These are phyloP conservation scores for Aptenodytes forsteri DNA, from an alignment of 2,113 vertebrate species.

Conservation along the genomic window DNA sequence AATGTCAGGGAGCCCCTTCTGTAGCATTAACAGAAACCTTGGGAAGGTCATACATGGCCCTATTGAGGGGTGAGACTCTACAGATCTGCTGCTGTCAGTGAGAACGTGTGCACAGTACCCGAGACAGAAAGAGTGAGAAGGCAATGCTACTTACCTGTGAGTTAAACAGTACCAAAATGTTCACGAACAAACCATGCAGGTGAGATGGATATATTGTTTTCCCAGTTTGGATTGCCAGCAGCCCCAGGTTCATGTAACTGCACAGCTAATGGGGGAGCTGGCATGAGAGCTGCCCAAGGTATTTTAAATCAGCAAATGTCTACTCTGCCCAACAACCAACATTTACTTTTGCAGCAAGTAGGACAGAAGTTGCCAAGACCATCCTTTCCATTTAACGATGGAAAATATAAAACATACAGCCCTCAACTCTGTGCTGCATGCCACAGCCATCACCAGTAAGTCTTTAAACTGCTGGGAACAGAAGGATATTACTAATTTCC, in stretches of 20 bases:
- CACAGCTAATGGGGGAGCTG: background rate
- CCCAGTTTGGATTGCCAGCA: background rate
- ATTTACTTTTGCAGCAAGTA: background rate
- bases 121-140: background rate
- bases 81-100: background rate
- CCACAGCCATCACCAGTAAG: background rate
- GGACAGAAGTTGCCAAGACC: background rate
- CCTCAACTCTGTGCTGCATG: background rate
- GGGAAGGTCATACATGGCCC: background rate
- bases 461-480: background rate
- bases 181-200: background rate
- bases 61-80: background rate
- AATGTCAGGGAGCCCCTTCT: background rate
- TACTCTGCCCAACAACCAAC: background rate
- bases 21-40: background rate
- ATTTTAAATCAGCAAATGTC: background rate
- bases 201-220: background rate
- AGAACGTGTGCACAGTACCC: background rate
- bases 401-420: background rate
- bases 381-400: background rate
- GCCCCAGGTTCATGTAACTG: background rate
- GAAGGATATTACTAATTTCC: background rate
- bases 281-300: background rate
- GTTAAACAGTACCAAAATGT: background rate
- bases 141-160: background rate